These are phyloP conservation scores for Tympanuchus pallidicinctus DNA, from an alignment of 2,113 vertebrate species.

Conservation along the genomic window DNA sequence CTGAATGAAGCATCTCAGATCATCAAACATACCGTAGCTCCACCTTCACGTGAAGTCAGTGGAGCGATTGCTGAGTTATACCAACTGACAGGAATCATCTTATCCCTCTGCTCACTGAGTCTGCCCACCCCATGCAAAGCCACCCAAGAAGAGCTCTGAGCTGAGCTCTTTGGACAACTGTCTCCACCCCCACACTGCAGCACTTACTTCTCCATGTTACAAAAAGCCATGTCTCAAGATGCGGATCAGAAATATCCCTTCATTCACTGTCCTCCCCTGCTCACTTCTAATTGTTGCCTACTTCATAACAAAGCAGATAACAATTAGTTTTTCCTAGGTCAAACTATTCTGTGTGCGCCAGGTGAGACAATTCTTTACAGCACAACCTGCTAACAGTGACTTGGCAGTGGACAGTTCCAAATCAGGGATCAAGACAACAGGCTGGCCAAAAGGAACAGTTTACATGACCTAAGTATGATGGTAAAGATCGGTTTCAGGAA, in stretches of 20 bases:
- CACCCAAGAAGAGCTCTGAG: neutral
- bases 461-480: neutral
- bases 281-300: neutral
- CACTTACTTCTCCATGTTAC: neutral
- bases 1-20: neutral
- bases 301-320: neutral
- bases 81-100: neutral
- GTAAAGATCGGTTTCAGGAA: neutral
- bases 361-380: neutral
- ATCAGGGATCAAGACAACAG: neutral
- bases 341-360: neutral
- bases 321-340: neutral
- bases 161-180: neutral
- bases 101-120: neutral
- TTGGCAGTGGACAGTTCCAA: neutral
- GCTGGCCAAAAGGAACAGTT: neutral
- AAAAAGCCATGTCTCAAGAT: neutral
- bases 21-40: neutral
- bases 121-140: neutral
- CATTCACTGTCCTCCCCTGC: neutral
- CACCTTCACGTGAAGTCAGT: neutral
- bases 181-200: neutral
- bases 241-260: neutral
- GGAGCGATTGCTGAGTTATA: fast-evolving
- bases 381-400: neutral